phyloP scores from a whole-genome alignment of 2,888 invertebrate genomes.

The Himalopsyche anomala region DNA sequence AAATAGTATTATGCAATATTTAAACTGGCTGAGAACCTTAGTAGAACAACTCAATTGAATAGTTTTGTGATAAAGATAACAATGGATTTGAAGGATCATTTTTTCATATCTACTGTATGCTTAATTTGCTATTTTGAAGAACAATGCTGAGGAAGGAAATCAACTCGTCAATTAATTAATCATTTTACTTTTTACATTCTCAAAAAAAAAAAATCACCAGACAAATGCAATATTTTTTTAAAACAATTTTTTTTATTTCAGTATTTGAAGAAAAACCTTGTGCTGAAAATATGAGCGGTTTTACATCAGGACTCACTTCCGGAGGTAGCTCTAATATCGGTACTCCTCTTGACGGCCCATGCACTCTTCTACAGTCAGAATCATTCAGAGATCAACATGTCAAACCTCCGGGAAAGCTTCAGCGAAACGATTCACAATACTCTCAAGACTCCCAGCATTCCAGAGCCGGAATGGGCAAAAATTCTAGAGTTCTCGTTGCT shows the following conservation, averaged over 20 bases:
- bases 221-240: conserved; percentile 62
- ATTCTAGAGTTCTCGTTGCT: conserved; percentile 74
- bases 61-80: too few relatives aligned
- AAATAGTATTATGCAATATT: too few relatives aligned
- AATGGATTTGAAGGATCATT: too few relatives aligned
- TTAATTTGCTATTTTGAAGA: too few relatives aligned
- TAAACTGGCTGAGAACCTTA: too few relatives aligned
- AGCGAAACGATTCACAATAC: conserved; percentile 74
- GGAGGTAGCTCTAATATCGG: conserved; percentile 72
- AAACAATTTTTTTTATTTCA: conserved; percentile 69
- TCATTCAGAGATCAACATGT: conserved; percentile 65
- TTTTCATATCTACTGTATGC: too few relatives aligned
- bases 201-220: background rate
- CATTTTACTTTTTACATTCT: too few relatives aligned
- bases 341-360: conserved; percentile 71
- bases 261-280: conserved; percentile 86
- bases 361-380: conserved; percentile 65
- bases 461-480: conserved; percentile 67
- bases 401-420: conserved; percentile 67
- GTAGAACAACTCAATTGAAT: too few relatives aligned
- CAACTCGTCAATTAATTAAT: too few relatives aligned
- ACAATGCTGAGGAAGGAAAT: too few relatives aligned
- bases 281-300: conserved; percentile 75
- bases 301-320: conserved; percentile 72
- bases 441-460: conserved; percentile 68